Percentiles rank a stretch among this genome's conserved stretches.
Conservation (phyloP, 2,888 invertebrate genomes). For the Lithodes maja region DNA sequence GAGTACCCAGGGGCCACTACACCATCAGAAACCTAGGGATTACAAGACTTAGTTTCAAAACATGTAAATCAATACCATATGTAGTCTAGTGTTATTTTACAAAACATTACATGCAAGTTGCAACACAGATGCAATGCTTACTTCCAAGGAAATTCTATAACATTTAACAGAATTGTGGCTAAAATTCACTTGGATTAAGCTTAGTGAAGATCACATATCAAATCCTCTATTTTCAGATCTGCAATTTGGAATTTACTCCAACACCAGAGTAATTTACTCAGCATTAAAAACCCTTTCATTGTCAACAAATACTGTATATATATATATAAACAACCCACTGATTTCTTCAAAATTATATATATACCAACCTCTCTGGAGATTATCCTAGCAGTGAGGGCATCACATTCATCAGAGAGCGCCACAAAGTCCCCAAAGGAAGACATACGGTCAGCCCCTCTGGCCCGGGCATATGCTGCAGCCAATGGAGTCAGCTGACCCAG, state of each 20-base stretch:
- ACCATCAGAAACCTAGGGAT: conserved; percentile 94
- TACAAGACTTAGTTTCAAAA: neutral
- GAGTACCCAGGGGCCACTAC: conserved; percentile 96
- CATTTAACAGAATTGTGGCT: too few relatives aligned
- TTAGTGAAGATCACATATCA: too few relatives aligned
- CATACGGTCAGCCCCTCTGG: conserved; percentile 98
- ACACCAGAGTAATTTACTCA: too few relatives aligned
- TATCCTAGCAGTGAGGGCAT: conserved; percentile 91
- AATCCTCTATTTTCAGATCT: too few relatives aligned
- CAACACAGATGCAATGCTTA: too few relatives aligned
- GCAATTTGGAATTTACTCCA: too few relatives aligned
- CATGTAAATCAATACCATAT: conserved; percentile 8
- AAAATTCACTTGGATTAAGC: too few relatives aligned
- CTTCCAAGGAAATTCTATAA: too few relatives aligned
- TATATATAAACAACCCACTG: too few relatives aligned
- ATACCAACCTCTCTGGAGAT: conserved; percentile 82
- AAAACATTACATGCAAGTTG: too few relatives aligned
- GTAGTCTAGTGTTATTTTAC: neutral
- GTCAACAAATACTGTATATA: too few relatives aligned
- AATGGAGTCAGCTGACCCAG: conserved; percentile 85
- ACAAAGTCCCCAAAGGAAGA: conserved; percentile 99
- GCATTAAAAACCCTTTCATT: too few relatives aligned
- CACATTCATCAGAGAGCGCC: conserved; percentile 93
- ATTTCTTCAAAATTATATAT: neutral
- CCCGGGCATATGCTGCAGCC: conserved; percentile 94